Base-by-base conservation (phyloP, 2,113 vertebrate species). In the Gila orcuttii region DNA sequence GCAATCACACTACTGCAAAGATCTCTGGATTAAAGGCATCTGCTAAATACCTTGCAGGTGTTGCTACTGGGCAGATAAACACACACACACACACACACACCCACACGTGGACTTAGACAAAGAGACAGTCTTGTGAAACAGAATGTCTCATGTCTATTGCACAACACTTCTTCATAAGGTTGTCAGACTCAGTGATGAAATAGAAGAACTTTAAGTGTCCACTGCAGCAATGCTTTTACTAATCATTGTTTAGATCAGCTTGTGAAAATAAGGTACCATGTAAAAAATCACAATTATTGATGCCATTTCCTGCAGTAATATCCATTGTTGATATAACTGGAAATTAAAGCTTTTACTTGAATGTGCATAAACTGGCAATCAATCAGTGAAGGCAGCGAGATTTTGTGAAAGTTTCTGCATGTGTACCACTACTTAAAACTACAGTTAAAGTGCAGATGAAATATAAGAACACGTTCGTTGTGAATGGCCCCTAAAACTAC, bases 51-150 rank as follows among this genome's bases (percentile, higher is more conserved):
- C 55, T 23, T 42, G 5, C 7, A 66, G 64, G 80, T 69, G 21
- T 42, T 71, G 23, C 19, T 71, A 71, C 39, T 50, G 59, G 42
- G 39, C 39, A 45, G 21, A 36, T 0, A 7, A 25, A 31, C 25
- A 2, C 62, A 31, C 25, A 13, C 60, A n/a, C 57, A n/a, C 23
- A 25, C 80, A 79, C n/a, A 83, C 10, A 87, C 25, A 3, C 50
- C 15, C 13, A 17, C 11, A 12, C 11, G 0, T 3, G 11, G 52
- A 75, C 33, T 64, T 33, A 75, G 76, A 76, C 68, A 42, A 12
- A 47, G 68, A 52, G 59, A 31, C 10, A 1, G 15, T 6, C 36
- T 85, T 82, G 78, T 39, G 71, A 75, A 87, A 87, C 25, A 15
- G 15, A 64, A 39, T 82, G 57, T 84, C 76, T 75, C 78, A 47